Conservation (phyloP, 2,113 vertebrate species). For the Nannobrachium achirus region DNA sequence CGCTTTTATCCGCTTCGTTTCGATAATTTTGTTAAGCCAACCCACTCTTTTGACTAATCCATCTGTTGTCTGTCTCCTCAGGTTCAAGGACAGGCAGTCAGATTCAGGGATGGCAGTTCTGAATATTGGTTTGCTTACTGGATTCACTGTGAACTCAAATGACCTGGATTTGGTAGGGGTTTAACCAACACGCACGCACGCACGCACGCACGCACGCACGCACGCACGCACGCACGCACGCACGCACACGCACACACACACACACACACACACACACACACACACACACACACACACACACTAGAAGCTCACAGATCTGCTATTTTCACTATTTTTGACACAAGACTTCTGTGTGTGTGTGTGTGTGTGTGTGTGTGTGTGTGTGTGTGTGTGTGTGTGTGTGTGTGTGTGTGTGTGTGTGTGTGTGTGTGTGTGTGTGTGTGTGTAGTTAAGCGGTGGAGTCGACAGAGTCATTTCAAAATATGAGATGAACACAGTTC, state of each 20-base stretch:
- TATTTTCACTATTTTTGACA: too few species aligned
- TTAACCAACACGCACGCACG: background rate
- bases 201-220: background rate
- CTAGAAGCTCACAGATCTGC: too few species aligned
- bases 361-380: too few species aligned
- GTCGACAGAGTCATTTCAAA: conserved; percentile 80
- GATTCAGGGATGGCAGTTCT: conserved; percentile 80
- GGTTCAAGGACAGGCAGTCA: conserved; percentile 33
- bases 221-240: background rate
- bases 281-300: too few species aligned
- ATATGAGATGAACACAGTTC: conserved; percentile 75
- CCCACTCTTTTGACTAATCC: conserved; percentile 18
- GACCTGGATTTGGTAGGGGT: conserved; percentile 73
- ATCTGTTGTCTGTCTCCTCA: conserved; percentile 24
- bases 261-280: too few species aligned
- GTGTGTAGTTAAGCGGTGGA: conserved; percentile 72
- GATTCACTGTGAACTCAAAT: conserved; percentile 67
- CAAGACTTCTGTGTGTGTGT: too few species aligned
- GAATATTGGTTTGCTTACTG: conserved; percentile 79
- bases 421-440: conserved; percentile 13
- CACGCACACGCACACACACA: background rate
- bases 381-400: too few species aligned
- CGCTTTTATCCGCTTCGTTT: too few species aligned
- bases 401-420: background rate
- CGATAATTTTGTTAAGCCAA: too few species aligned